Evolutionary conservation across 1,140 invertebrate genomes (phyloP), one percentile per base, ranked within the genome.

Genomic region (Hirudo medicinalis): DNA sequence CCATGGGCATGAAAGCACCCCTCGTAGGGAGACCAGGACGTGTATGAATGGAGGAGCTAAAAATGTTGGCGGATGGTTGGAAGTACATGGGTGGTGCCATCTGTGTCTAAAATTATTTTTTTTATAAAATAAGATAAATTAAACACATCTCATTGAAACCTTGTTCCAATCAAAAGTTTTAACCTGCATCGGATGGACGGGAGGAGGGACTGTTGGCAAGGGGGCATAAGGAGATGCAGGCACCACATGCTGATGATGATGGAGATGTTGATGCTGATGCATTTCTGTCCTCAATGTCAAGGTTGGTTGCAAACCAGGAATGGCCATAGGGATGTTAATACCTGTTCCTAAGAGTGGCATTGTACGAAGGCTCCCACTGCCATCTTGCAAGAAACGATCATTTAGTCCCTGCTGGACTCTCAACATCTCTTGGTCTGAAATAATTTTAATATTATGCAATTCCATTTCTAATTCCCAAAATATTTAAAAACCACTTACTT

Each of bases 1-100:
- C 57, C 57, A 63, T 63, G 29, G 57, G 29, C 57, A 63, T 63
- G 20, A 63, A 63, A 63, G 57, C 57, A 63, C 57, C 57, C 57
- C 57, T 63, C 11, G 22, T 63, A 25, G 57, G 29, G 29, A 63
- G 29, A 32, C 57, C 57, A 63, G 57, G 22, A 25, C 57, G 57
- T 4, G 22, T 6, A 32, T 63, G 57, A 13, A 63, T 22, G 17
- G 57, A 63, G 3, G 57, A 32, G 29, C 22, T 25, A 63, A 63
- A 63, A 22, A 63, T 22, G 29, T 63, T 63, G 9, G 57, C 8
- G 19, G 57, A 25, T 63, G 57, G 57, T 32, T 63, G 57, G 57
- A 25, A 63, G 57, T 25, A 63, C 22, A 63, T 22, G 11, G 57
- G 57, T 25, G 57, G 57, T 1, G 57, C 57, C 29, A 63, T 25